Base-by-base conservation (phyloP, 2,113 vertebrate species). In the Xyliphius kryptos region DNA sequence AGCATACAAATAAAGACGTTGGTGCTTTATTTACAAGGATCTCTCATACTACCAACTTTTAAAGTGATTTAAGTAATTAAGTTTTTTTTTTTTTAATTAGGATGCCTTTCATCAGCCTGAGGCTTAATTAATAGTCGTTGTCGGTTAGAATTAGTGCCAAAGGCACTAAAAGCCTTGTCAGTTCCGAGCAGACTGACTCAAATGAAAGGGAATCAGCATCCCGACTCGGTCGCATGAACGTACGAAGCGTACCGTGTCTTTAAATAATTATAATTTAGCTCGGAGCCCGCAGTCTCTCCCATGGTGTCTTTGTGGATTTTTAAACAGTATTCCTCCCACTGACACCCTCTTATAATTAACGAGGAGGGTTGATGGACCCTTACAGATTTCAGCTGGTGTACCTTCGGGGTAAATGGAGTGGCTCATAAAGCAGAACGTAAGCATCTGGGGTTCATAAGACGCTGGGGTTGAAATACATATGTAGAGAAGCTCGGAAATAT, bases 81-180 rank as follows among this genome's bases (percentile, higher is more conserved):
- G 21, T 5, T 56, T 57, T 26, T 44, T 66, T 44, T n/a, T 6
- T 48, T 41, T 26, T 36, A 51, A 44, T 66, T 66, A 52, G 47
- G 6, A 59, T 9, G 49, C 53, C 51, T 36, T 13, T 37, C 5
- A 6, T 51, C 17, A 50, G 15, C 21, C 47, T 58, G 16, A 6
- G 65, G 46, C 40, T 53, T 67, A 67, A 67, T 67, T 13, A 67
- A 67, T 11, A 20, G 8, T 43, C 21, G n/a, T 44, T 51, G 56
- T 60, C 38, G 32, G 36, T 67, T 67, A 53, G 40, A 1, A 5
- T 59, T 59, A 36, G 46, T 26, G 12, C 12, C 12, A 43, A 44
- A 37, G 56, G 17, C 38, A 37, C 12, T 67, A 58, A 59, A 52
- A 19, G 32, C 54, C 15, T 51, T 20, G 55, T 20, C 36, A 12